Percentiles rank a stretch among this genome's conserved stretches.
Evolutionary conservation across 2,113 vertebrate species (phyloP).

Genomic region (Callipepla squamata): DNA sequence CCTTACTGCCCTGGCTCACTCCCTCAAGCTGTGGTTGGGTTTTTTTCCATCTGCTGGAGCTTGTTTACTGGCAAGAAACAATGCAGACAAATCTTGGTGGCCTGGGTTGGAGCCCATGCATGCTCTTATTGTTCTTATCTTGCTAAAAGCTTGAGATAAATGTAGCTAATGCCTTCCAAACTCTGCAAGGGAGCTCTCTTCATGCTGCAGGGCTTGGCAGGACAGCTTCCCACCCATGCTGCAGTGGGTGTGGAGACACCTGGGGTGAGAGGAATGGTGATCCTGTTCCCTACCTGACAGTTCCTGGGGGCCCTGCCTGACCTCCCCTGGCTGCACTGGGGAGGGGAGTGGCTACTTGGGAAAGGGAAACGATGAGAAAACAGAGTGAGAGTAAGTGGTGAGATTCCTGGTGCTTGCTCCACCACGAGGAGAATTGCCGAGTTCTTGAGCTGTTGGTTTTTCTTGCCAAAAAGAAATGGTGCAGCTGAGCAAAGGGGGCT

Average conservation of each 20-base stretch:
- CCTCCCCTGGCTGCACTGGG: not conserved
- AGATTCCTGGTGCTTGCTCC: not conserved
- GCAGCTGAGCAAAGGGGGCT: not conserved
- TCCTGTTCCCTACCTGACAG: not conserved
- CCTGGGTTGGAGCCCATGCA: not conserved
- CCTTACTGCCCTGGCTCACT: accelerated
- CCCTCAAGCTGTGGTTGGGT: not conserved
- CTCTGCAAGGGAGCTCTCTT: not conserved
- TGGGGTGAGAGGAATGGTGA: not conserved
- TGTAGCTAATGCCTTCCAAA: accelerated
- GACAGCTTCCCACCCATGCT: not conserved
- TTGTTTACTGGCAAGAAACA: not conserved
- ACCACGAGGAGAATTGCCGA: not conserved
- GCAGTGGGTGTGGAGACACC: accelerated
- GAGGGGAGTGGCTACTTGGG: not conserved
- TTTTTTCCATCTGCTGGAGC: not conserved
- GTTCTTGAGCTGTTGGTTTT: not conserved
- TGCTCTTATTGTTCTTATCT: not conserved
- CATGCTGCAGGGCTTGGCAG: not conserved
- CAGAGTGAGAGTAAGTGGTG: accelerated
- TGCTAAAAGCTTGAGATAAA: not conserved
- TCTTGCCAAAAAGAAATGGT: too few relatives aligned
- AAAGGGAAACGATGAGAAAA: not conserved
- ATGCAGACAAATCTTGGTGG: not conserved
- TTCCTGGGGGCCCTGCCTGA: not conserved